These are phyloP conservation scores for Furnarius figulus DNA, from an alignment of 2,113 vertebrate species.

Conservation along the genomic window DNA sequence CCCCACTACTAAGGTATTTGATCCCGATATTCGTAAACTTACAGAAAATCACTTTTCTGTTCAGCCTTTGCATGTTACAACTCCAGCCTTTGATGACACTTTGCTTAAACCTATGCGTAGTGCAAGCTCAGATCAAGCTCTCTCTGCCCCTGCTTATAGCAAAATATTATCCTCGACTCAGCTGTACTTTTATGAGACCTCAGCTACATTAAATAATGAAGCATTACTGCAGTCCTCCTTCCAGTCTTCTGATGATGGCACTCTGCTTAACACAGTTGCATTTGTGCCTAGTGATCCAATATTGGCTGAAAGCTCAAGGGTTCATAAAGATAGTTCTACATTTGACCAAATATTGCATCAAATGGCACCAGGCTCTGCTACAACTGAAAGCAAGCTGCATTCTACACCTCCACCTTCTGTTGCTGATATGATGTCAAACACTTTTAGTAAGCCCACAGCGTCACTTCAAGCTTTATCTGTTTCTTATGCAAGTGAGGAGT, in stretches of 20 bases:
- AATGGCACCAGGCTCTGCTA: constrained; percentile 61
- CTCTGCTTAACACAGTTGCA: constrained; percentile 64
- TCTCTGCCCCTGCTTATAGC: constrained; percentile 74
- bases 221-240: constrained; percentile 69
- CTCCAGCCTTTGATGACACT: constrained; percentile 72
- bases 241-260: constrained; percentile 67
- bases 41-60: constrained; percentile 70
- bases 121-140: constrained; percentile 67
- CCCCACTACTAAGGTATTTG: constrained; percentile 67
- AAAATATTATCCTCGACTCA: constrained; percentile 71
- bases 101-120: constrained; percentile 72
- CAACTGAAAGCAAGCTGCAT: constrained; percentile 57
- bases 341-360: constrained; percentile 66
- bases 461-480: constrained; percentile 68
- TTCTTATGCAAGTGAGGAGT: constrained; percentile 63
- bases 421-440: constrained; percentile 32
- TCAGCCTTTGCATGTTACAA: constrained; percentile 67
- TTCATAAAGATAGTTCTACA: constrained; percentile 70
- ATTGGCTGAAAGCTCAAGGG: constrained; percentile 68
- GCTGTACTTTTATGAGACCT: constrained; percentile 60
- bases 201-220: constrained; percentile 73
- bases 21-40: constrained; percentile 67
- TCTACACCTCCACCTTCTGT: constrained; percentile 51
- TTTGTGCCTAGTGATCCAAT: constrained; percentile 57
- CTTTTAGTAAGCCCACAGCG: constrained; percentile 51